Conservation (phyloP, 2,888 invertebrate species). For the Cephus nigrinus region DNA sequence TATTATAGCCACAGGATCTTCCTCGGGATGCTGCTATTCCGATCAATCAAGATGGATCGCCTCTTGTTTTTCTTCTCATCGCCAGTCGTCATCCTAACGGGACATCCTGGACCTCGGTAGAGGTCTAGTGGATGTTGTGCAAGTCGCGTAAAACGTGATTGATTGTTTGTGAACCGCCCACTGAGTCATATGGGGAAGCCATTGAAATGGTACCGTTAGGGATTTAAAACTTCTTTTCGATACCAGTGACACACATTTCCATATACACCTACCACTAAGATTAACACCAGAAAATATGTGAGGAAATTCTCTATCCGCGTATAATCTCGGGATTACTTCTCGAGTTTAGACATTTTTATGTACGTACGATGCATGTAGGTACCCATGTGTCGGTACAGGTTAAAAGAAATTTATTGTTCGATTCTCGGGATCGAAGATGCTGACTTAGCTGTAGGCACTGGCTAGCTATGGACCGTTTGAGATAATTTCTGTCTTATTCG, state of each 20-base stretch:
- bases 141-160: constrained; percentile 4
- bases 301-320: background rate
- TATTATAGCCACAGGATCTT: background rate
- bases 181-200: background rate
- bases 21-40: background rate
- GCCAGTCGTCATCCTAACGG: background rate
- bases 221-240: background rate
- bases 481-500: background rate
- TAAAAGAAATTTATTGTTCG: background rate
- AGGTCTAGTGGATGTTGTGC: background rate
- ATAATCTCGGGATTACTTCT: background rate
- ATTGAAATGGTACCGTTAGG: background rate
- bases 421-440: background rate
- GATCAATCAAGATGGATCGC: background rate
- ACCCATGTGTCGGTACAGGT: background rate
- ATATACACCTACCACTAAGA: background rate
- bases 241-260: background rate
- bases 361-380: background rate
- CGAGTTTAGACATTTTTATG: background rate
- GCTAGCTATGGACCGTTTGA: background rate
- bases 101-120: background rate
- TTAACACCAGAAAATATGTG: background rate
- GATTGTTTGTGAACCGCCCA: constrained; percentile 1
- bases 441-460: background rate
- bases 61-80: background rate